Evolutionary conservation across 1,140 invertebrate genomes (phyloP).

Genomic region (Saxidomus purpurata): DNA sequence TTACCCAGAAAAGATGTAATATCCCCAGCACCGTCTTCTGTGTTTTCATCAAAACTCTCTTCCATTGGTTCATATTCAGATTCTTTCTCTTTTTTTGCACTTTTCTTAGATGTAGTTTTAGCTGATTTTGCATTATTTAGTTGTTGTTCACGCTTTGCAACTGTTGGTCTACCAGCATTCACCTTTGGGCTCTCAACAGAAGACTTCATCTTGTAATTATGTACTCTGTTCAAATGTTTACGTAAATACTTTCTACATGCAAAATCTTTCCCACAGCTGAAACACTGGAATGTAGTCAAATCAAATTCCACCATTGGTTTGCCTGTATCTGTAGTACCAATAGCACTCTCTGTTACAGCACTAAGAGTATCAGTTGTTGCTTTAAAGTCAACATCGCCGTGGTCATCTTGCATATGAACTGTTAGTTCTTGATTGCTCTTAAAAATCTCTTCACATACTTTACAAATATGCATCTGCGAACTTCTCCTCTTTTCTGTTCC

Average conservation of each 20-base stretch:
- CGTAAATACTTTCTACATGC: not conserved
- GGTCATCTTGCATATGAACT: conserved; percentile 4
- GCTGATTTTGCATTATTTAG: not conserved
- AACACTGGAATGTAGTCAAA: not conserved
- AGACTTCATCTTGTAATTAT: not conserved
- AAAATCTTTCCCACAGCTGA: not conserved
- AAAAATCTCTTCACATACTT: conserved; percentile 32
- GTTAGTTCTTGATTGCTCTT: not conserved
- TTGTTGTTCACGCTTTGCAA: not conserved
- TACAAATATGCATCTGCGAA: conserved; percentile 17
- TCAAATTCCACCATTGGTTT: not conserved
- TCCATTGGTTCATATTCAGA: not conserved
- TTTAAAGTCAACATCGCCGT: conserved; percentile 7
- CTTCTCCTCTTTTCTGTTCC: not conserved
- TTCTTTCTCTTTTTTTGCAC: not conserved
- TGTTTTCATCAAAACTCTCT: not conserved
- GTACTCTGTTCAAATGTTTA: not conserved
- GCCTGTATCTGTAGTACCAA: not conserved
- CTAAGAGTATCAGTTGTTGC: not conserved
- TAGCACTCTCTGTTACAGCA: not conserved
- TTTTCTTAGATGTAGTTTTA: not conserved
- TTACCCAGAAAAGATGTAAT: conserved; percentile 44
- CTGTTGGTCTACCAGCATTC: not conserved
- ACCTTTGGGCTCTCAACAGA: not conserved
- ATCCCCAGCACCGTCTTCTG: not conserved